A percentile compares a stretch with the other conserved stretches of the same genome.
Evolutionary conservation across 2,797 vertebrate species (phyloP).

Genomic region (Microchirus variegatus): DNA sequence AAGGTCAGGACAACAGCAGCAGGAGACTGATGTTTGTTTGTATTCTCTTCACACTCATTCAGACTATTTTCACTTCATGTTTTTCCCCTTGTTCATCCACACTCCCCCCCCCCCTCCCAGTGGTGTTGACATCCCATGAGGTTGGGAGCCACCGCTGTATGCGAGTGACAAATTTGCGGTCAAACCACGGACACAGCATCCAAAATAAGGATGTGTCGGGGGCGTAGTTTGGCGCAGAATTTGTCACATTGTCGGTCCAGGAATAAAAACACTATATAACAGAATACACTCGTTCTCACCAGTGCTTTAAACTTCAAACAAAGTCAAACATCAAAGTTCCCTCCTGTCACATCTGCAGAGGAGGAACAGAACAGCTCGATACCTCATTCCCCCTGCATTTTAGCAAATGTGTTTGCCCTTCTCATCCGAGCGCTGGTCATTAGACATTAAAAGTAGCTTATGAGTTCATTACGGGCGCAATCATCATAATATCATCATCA

Average conservation of each 20-base stretch:
- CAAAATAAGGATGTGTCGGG: conserved; percentile 21
- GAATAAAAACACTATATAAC: conserved; percentile 38
- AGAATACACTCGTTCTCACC: conserved; percentile 7
- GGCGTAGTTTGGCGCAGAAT: conserved; percentile 19
- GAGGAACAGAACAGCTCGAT: conserved; percentile 20
- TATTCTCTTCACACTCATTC: too few species aligned
- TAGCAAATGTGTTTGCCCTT: conserved; percentile 32
- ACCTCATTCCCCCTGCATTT: conserved; percentile 38
- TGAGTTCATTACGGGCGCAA: conserved; percentile 62
- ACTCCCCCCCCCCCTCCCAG: too few species aligned
- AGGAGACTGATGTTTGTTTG: too few species aligned
- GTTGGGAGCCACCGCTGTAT: not conserved
- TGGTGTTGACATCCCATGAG: not conserved
- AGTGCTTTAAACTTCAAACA: conserved; percentile 17
- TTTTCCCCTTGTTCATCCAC: not conserved
- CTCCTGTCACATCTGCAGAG: conserved; percentile 14
- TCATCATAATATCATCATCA: conserved; percentile 59
- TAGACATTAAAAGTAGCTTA: conserved; percentile 58
- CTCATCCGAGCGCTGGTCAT: conserved; percentile 41
- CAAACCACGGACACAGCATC: conserved; percentile 4
- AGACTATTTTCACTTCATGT: not conserved
- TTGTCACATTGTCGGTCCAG: conserved; percentile 27
- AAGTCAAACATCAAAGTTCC: conserved; percentile 4
- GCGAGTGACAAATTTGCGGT: not conserved
- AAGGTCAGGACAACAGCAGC: too few species aligned